phyloP scores from a whole-genome alignment of 2,888 invertebrate species.

The Argyresthia goedartella region DNA sequence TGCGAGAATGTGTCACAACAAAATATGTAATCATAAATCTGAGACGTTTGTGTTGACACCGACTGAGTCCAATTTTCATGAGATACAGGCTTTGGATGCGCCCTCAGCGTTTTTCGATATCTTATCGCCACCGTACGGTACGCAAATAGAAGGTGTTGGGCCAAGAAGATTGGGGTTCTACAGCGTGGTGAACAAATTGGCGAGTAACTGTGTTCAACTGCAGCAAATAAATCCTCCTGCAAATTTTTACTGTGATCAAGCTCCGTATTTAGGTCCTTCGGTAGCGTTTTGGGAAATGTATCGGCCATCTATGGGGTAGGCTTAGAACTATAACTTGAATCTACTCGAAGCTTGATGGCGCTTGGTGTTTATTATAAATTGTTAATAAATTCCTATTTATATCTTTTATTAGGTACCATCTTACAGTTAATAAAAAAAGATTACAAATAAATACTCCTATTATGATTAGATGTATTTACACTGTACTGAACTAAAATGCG shows the following conservation, averaged over 20 bases:
- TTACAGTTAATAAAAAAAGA: too few relatives aligned
- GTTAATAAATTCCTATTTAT: too few relatives aligned
- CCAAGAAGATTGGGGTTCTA: conserved; percentile 80
- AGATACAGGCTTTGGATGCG: conserved; percentile 81
- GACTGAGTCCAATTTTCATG: conserved; percentile 79
- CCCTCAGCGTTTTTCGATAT: conserved; percentile 94
- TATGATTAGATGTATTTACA: too few relatives aligned
- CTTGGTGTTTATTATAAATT: background rate
- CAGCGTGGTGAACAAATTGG: conserved; percentile 56
- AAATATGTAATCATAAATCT: conserved; percentile 39
- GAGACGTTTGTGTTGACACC: conserved; percentile 79
- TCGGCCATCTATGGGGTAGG: too few relatives aligned
- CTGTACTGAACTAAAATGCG: too few relatives aligned
- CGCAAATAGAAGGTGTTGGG: conserved; percentile 73
- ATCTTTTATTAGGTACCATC: too few relatives aligned
- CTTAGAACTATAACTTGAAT: too few relatives aligned
- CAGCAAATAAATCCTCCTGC: conserved; percentile 72
- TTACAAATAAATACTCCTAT: too few relatives aligned
- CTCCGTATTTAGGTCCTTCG: conserved; percentile 73
- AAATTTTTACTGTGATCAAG: conserved; percentile 80
- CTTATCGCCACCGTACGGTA: conserved; percentile 91
- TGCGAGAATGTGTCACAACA: conserved; percentile 35
- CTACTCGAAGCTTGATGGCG: conserved; percentile 18
- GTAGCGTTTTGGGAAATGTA: conserved; percentile 16
- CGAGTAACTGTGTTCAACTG: conserved; percentile 64